Percentiles rank a stretch among this genome's conserved stretches.
phyloP scores from a whole-genome alignment of 2,888 invertebrate genomes.

The Leucophora obtusa region DNA sequence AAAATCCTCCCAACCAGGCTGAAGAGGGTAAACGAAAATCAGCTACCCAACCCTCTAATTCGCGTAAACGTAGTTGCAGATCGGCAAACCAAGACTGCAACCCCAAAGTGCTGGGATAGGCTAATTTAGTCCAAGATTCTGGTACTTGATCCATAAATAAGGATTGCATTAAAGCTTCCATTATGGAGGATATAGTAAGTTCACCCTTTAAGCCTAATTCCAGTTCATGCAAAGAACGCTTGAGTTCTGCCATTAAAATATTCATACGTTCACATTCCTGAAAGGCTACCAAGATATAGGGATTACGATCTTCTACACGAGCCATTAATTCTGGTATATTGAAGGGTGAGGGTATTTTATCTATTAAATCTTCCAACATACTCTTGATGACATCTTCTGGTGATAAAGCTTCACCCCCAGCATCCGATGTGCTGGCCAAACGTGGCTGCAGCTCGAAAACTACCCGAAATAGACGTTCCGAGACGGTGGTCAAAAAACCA shows the following conservation, averaged over 20 bases:
- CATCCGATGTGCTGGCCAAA: conserved; percentile 85
- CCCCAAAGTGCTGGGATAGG: conserved; percentile 92
- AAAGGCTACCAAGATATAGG: conserved; percentile 93
- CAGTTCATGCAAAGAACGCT: conserved; percentile 89
- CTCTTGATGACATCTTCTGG: conserved; percentile 86
- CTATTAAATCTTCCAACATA: conserved; percentile 90
- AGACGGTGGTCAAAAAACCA: conserved; percentile 92
- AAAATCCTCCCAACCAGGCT: conserved; percentile 96
- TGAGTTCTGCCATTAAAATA: conserved; percentile 88
- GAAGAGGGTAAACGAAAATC: conserved; percentile 93
- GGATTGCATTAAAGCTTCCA: conserved; percentile 91
- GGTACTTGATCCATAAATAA: conserved; percentile 96
- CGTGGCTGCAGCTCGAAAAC: conserved; percentile 95
- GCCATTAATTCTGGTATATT: conserved; percentile 91
- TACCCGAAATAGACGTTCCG: conserved; percentile 90
- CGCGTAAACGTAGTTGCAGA: conserved; percentile 87
- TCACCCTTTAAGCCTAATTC: conserved; percentile 96
- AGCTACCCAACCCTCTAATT: conserved; percentile 91
- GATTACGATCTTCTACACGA: conserved; percentile 92
- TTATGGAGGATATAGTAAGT: conserved; percentile 93
- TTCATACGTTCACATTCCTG: conserved; percentile 98
- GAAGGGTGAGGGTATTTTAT: conserved; percentile 93
- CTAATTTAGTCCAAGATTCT: conserved; percentile 88
- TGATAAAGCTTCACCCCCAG: conserved; percentile 82
- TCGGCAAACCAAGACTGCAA: conserved; percentile 93